These are phyloP conservation scores for Aphelinus atriplicis DNA, from an alignment of 1,140 invertebrate genomes.

Conservation along the genomic window DNA sequence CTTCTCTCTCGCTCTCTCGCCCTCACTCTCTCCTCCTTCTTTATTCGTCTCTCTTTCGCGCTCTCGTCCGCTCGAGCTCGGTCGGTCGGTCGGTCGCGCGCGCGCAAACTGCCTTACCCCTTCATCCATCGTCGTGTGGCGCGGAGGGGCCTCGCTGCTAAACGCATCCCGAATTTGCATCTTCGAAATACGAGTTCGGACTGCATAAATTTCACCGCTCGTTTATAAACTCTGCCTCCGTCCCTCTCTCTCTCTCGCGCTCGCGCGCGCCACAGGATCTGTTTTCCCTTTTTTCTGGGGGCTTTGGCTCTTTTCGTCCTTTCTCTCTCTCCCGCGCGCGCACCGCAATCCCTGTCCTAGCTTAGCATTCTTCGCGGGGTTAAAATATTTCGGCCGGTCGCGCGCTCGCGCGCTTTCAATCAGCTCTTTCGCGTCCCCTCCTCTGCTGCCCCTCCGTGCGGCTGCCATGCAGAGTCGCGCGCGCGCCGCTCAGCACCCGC, in stretches of 20 bases:
- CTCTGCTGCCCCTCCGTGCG: neutral
- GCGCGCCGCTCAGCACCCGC: no score
- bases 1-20: slow-evolving; percentile 46
- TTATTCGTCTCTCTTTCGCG: slow-evolving; percentile 26
- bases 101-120: slow-evolving; percentile 44
- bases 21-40: slow-evolving; percentile 31
- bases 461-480: neutral
- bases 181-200: slow-evolving; percentile 44
- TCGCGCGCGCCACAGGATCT: neutral
- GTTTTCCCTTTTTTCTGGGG: no score
- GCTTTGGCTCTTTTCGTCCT: neutral
- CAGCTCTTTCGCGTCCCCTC: slow-evolving; percentile 13
- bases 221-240: slow-evolving; percentile 41
- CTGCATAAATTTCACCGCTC: slow-evolving; percentile 36
- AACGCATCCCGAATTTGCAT: slow-evolving; percentile 54
- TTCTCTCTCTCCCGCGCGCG: slow-evolving; percentile 17
- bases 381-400: slow-evolving; percentile 19
- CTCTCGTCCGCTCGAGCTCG: slow-evolving; percentile 21
- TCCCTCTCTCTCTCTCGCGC: slow-evolving; percentile 19
- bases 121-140: neutral
- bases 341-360: neutral
- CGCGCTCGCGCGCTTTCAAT: slow-evolving; percentile 15
- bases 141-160: slow-evolving; percentile 17
- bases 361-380: neutral
- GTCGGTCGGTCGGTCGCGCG: neutral